Evolutionary conservation across 2,888 invertebrate genomes (phyloP).

Genomic region (Thelaira solivaga): DNA sequence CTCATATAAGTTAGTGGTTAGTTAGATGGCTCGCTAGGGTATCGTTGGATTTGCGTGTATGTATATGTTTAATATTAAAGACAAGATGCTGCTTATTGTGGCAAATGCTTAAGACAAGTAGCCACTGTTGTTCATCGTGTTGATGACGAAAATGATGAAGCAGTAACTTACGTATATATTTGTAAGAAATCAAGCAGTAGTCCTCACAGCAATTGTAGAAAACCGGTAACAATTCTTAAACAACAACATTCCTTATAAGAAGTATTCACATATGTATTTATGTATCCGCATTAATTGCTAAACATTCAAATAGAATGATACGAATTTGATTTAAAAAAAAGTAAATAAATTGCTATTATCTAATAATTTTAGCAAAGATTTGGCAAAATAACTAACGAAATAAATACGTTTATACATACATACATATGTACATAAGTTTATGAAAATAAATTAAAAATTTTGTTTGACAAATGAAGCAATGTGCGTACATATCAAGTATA

Average conservation of each 20-base stretch:
- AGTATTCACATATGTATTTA: background rate
- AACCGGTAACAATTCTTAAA: constrained; percentile 40
- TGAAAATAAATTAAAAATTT: no score
- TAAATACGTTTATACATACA: background rate
- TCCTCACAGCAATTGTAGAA: constrained; percentile 21
- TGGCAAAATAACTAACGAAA: no score
- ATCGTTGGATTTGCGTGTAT: background rate
- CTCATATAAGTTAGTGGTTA: constrained; percentile 2
- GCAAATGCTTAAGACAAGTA: constrained; percentile 63
- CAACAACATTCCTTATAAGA: background rate
- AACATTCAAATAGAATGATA: constrained; percentile 12
- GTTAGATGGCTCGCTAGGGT: background rate
- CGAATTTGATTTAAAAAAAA: background rate
- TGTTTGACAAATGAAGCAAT: background rate
- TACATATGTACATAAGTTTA: background rate
- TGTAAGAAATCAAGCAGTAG: constrained; percentile 28
- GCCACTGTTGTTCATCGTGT: constrained; percentile 25
- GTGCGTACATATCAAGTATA: background rate
- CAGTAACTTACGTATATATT: constrained; percentile 16
- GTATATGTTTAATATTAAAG: constrained; percentile 5
- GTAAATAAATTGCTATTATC: background rate
- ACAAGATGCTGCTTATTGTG: constrained; percentile 49
- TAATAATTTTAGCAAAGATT: no score
- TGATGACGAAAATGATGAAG: background rate
- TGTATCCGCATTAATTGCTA: background rate